Base-by-base conservation (phyloP, 2,888 invertebrate genomes). In the Rotaria socialis region DNA sequence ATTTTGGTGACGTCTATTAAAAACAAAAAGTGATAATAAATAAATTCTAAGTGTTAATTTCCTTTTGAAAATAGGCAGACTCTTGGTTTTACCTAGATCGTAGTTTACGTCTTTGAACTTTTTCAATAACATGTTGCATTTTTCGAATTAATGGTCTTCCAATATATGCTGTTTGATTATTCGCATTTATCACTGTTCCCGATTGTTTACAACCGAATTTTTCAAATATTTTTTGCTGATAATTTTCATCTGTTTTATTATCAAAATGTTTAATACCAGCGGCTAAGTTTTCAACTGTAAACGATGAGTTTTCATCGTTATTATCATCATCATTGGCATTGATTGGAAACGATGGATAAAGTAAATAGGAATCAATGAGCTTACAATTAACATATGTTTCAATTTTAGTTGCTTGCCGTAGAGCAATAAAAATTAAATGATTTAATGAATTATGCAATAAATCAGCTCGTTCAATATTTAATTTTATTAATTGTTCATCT, bases 311-410 rank as follows among this genome's bases (percentile, higher is more conserved):
- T 11, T 60, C n/a, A 24, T 60, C 14, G 14, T 41, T 19, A 0
- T 35, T 60, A 24, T 60, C 14, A 27, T 67, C 16, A 1, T 67
- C 67, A 67, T 35, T 6, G 1, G 16, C 35, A 67, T 35, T 14
- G 19, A 27, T 35, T n/a, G 7, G 2, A 67, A 16, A 19, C 14
- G 35, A 35, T 47, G 80, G 35, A n/a, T 80, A 80, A n/a, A 80
- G 10, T 22, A 47, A 80, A 80, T 43, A 80, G 0, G 80, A 80
- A 80, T 80, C 80, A n/a, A 80, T 80, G 47, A 80, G 35, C n/a
- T 80, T 80, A 47, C 80, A 80, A 80, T 80, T 80, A n/a, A 80
- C 47, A 80, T 80, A 80, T 10, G 80, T 80, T 80, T 80, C 80
- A 14, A 80, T 4, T 80, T 47, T 80, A 0, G 16, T 80, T 80